Conservation (phyloP, 1,140 invertebrate genomes). For the Drosophila bifasciata region DNA sequence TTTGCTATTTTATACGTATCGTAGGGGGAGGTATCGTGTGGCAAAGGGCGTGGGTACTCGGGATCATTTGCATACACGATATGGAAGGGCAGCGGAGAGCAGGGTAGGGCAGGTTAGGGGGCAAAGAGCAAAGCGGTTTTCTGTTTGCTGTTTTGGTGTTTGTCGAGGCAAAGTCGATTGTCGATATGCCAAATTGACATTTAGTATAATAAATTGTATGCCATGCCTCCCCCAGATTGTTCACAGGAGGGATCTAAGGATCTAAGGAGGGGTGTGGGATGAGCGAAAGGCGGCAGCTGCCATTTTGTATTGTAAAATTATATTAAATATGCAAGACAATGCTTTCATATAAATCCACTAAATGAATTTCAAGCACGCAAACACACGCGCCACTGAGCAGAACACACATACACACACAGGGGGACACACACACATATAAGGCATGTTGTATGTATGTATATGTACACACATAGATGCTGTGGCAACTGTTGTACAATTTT, state of each 20-base stretch:
- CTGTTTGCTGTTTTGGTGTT: conserved; percentile 42
- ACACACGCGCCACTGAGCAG: conserved; percentile 71
- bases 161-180: conserved; percentile 63
- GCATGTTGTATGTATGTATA: conserved; percentile 22
- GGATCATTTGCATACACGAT: conserved; percentile 60
- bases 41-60: not conserved
- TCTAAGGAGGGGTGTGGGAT: conserved; percentile 13
- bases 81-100: conserved; percentile 31
- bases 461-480: conserved; percentile 33
- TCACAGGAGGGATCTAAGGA: conserved; percentile 20
- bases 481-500: conserved; percentile 49
- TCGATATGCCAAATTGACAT: conserved; percentile 75
- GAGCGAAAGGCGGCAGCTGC: conserved; percentile 24
- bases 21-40: conserved; percentile 20
- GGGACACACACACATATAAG: conserved; percentile 14
- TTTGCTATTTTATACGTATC: not conserved
- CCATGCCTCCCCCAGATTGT: conserved; percentile 39
- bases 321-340: conserved; percentile 81
- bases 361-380: conserved; percentile 81
- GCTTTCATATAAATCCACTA: conserved; percentile 78
- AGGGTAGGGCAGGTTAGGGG: conserved; percentile 15
- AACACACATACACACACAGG: conserved; percentile 14
- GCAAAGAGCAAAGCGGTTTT: conserved; percentile 22
- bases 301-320: conserved; percentile 71
- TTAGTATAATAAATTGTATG: conserved; percentile 77